Evolutionary conservation across 2,797 vertebrate genomes (phyloP), one percentile per base, ranked within the genome.

Genomic region (Pempheris klunzingeri): DNA sequence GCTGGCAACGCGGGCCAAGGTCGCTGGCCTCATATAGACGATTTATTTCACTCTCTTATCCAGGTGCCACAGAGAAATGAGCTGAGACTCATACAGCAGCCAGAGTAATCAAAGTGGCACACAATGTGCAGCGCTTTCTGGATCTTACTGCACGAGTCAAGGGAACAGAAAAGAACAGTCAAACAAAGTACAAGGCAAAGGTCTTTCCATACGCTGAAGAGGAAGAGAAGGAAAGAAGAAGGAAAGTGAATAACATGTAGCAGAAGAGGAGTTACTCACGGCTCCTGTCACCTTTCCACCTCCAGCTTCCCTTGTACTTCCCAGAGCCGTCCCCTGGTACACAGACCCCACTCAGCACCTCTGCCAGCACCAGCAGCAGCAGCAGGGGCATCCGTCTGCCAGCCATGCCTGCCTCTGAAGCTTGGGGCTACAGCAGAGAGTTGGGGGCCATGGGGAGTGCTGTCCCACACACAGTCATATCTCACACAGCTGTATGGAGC

Each of bases 241-340:
- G 57, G 47, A 63, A 38, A 70, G 69, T 0, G 38, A 72, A 70
- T 47, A 24, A 54, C 60, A 47, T 62, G 34, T 8, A 82, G 67
- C 10, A 71, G 32, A 50, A 26, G 60, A 60, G 86, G 86, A 22
- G 57, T 90, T 91, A 92, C 97, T 99, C 97, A 98, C 97, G 96
- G 94, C 95, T 97, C 95, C 96, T 96, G 94, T 97, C 96, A 95
- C 96, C 95, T 95, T 96, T 98, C 96, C 97, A 97, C 96, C 96
- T 97, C 96, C 96, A 96, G 93, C 95, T 96, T 73, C 94, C 93
- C 94, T 94, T 97, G 87, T 92, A 87, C 90, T 93, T 96, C 82
- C 94, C 94, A 0, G 85, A 85, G 81, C 93, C 60, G 76, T 96
- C 95, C 87, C 84, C 93, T 65, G 94, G 92, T 44, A 74, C 74